These are phyloP conservation scores for Tanaodytes sp. DNA, from an alignment of 2,888 invertebrate species.

Conservation along the genomic window DNA sequence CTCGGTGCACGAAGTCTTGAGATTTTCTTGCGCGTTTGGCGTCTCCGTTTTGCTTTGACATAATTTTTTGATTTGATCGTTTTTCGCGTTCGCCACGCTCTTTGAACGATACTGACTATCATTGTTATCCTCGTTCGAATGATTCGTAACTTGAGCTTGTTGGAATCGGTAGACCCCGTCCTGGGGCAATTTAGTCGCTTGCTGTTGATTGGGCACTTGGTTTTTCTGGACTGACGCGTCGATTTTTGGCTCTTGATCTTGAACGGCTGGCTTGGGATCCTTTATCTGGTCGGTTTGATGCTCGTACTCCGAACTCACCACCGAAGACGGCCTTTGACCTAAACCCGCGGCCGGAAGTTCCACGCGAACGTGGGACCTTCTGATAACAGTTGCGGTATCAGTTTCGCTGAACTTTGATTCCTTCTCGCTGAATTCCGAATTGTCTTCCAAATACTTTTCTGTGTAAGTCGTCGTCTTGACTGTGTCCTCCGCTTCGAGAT, in stretches of 20 bases:
- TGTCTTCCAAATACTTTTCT: constrained; percentile 61
- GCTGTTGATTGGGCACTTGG: constrained; percentile 17
- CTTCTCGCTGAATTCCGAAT: constrained; percentile 57
- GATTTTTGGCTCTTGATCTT: constrained; percentile 50
- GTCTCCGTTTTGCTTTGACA: constrained; percentile 64
- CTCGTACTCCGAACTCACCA: constrained; percentile 76
- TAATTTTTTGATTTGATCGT: constrained; percentile 68
- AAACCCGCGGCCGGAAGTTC: constrained; percentile 79
- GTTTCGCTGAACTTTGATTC: constrained; percentile 66
- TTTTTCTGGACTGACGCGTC: constrained; percentile 22
- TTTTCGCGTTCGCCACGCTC: constrained; percentile 66
- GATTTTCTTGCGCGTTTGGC: constrained; percentile 29
- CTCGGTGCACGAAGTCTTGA: constrained; percentile 22
- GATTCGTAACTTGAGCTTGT: constrained; percentile 58
- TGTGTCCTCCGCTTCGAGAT: constrained; percentile 65
- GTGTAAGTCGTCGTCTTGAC: constrained; percentile 63
- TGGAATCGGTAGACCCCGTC: constrained; percentile 62
- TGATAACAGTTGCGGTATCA: constrained; percentile 68
- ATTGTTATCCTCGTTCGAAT: constrained; percentile 50
- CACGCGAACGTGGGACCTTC: constrained; percentile 75
- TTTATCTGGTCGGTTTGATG: constrained; percentile 66
- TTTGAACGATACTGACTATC: constrained; percentile 58
- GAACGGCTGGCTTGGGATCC: constrained; percentile 61
- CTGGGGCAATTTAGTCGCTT: constrained; percentile 50
- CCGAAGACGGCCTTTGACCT: constrained; percentile 79